Conservation (phyloP, 1,140 invertebrate genomes). For the Solen grandis region DNA sequence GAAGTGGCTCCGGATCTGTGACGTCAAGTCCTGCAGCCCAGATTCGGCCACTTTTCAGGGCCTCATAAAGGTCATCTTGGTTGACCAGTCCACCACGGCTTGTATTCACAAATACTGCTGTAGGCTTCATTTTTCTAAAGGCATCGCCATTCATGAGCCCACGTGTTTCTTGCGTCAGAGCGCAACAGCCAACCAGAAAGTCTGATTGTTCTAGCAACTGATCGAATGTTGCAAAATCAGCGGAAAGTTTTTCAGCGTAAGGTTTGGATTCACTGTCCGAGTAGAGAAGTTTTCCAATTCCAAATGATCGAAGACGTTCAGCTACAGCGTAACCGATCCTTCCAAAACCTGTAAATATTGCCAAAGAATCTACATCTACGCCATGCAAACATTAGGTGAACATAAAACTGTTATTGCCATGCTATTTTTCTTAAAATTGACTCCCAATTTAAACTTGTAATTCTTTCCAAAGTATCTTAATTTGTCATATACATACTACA, state of each 20-base stretch:
- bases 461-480: too few species aligned
- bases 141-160: constrained; percentile 73
- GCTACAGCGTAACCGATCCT: constrained; percentile 87
- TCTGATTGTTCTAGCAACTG: constrained; percentile 75
- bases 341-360: constrained; percentile 85
- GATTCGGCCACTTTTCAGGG: constrained; percentile 84
- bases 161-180: constrained; percentile 75
- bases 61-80: constrained; percentile 75
- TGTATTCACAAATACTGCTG: constrained; percentile 79
- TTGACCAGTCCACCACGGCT: constrained; percentile 80
- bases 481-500: too few species aligned
- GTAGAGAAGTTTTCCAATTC: constrained; percentile 87
- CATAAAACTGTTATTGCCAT: too few species aligned
- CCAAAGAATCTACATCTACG: too few species aligned
- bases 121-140: constrained; percentile 79
- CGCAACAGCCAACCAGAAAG: constrained; percentile 78
- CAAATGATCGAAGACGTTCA: constrained; percentile 86
- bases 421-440: too few species aligned
- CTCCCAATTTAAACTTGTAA: too few species aligned
- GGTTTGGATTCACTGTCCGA: constrained; percentile 85
- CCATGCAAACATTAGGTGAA: too few species aligned
- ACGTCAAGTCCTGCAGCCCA: constrained; percentile 95
- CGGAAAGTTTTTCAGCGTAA: constrained; percentile 84
- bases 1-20: constrained; percentile 94
- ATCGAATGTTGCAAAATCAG: constrained; percentile 85